phyloP scores from a whole-genome alignment of 1,140 invertebrate species.

The Eueides isabella region DNA sequence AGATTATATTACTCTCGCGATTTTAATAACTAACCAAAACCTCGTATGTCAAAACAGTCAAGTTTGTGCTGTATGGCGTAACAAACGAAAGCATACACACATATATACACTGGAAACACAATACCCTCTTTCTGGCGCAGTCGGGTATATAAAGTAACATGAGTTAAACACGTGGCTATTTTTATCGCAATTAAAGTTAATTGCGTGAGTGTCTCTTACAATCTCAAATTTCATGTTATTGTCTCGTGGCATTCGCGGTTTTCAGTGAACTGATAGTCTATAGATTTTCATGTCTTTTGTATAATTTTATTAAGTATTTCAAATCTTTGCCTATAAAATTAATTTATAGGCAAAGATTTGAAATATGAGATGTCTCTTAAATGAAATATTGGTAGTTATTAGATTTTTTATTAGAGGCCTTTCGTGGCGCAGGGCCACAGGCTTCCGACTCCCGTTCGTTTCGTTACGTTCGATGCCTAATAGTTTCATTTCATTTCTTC shows the following conservation, averaged over 20 bases:
- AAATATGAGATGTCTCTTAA: background rate
- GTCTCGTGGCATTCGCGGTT: background rate
- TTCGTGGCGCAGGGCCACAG: no score
- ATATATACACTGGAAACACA: background rate
- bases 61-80: no score
- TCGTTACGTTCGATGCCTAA: background rate
- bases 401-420: no score
- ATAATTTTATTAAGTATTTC: background rate
- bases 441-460: no score
- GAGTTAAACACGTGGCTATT: background rate
- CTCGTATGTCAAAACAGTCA: no score
- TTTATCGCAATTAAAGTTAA: background rate
- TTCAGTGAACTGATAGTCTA: background rate
- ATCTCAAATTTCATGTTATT: constrained; percentile 2
- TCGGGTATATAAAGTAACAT: background rate
- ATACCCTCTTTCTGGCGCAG: no score
- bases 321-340: no score
- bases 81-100: no score
- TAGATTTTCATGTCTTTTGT: background rate
- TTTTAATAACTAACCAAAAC: no score
- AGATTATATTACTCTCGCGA: no score
- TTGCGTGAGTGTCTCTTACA: background rate
- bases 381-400: no score
- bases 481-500: background rate
- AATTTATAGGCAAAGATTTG: background rate